These are phyloP conservation scores for Gymnopithys bicolor DNA, from an alignment of 2,797 vertebrate species.

Conservation along the genomic window DNA sequence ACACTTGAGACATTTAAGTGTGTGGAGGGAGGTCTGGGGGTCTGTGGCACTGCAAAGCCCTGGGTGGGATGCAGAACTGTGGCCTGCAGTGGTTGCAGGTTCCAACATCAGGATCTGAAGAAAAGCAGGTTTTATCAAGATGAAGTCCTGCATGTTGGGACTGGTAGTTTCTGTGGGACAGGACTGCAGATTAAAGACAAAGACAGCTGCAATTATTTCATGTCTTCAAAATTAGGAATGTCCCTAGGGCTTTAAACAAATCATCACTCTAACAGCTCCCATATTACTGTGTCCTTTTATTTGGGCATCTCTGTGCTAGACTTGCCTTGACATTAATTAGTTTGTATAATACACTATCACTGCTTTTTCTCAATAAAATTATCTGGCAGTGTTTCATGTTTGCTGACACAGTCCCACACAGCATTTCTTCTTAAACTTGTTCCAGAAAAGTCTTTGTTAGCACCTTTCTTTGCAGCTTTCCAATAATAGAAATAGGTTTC, in stretches of 20 bases:
- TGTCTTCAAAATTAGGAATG: neutral
- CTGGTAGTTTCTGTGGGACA: conserved; percentile 3
- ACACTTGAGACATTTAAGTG: neutral
- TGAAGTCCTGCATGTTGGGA: neutral
- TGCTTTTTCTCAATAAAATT: neutral
- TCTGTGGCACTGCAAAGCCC: neutral
- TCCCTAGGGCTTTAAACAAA: neutral
- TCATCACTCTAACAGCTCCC: neutral
- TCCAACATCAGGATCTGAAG: neutral
- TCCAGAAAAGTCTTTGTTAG: conserved; percentile 10
- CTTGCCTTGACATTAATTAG: neutral
- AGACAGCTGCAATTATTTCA: neutral
- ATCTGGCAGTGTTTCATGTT: neutral
- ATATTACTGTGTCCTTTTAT: neutral
- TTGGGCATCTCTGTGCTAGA: neutral
- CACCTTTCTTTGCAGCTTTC: conserved; percentile 25
- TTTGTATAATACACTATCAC: neutral
- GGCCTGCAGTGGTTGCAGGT: neutral
- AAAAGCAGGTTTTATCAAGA: conserved; percentile 14
- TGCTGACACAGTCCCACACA: neutral
- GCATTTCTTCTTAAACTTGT: neutral
- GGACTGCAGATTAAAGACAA: conserved; percentile 3
- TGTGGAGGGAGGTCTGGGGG: neutral
- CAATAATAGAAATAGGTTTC: conserved; percentile 66
- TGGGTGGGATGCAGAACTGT: neutral